Conservation (phyloP, 2,888 invertebrate genomes). For the Agriopis marginaria region DNA sequence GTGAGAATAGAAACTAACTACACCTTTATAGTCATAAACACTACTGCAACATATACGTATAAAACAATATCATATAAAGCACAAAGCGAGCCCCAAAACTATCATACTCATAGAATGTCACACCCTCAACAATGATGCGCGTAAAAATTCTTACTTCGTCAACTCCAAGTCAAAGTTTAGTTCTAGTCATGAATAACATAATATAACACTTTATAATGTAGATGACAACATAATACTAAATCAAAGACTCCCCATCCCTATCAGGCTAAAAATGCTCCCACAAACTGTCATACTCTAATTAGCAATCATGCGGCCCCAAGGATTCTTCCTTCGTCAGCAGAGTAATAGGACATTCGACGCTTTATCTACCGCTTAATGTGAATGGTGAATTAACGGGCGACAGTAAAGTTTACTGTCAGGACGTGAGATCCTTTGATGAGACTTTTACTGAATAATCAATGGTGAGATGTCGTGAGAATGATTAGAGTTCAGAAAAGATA, state of each 20-base stretch:
- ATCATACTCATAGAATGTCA: too few relatives aligned
- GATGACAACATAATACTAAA: not conserved
- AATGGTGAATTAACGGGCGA: slow-evolving; percentile 40
- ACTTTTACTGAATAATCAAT: slow-evolving; percentile 37
- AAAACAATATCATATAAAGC: too few relatives aligned
- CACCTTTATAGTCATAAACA: too few relatives aligned
- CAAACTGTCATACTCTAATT: slow-evolving; percentile 14
- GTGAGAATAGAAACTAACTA: too few relatives aligned
- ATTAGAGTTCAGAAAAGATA: slow-evolving; percentile 6
- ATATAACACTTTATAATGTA: too few relatives aligned
- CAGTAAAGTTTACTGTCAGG: slow-evolving; percentile 34
- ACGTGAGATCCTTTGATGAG: slow-evolving; percentile 33
- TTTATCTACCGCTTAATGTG: slow-evolving; percentile 43
- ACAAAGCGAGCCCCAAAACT: too few relatives aligned
- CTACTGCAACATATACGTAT: too few relatives aligned
- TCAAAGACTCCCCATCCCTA: not conserved
- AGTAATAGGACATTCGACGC: slow-evolving; percentile 41
- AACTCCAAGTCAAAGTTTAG: too few relatives aligned
- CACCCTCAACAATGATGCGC: too few relatives aligned
- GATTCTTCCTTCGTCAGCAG: slow-evolving; percentile 26
- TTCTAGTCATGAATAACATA: too few relatives aligned
- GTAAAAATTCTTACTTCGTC: too few relatives aligned
- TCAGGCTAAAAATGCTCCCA: not conserved
- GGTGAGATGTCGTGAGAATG: slow-evolving; percentile 17
- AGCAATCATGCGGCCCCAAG: slow-evolving; percentile 16